Conservation (phyloP, 2,113 vertebrate genomes). For the Turdus rufiventris region DNA sequence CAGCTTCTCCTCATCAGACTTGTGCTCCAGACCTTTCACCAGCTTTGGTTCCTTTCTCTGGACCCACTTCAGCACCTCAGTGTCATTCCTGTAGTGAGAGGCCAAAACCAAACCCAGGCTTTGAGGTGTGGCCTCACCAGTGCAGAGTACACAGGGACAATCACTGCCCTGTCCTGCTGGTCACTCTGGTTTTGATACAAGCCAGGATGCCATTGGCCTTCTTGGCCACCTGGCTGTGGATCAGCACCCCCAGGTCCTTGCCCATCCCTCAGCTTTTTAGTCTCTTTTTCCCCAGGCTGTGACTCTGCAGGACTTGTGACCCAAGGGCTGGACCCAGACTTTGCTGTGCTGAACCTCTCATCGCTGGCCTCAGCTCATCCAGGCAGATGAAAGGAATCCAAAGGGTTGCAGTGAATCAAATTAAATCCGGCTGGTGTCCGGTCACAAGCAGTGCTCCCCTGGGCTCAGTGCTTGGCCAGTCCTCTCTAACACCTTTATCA, state of each 20-base stretch:
- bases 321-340: neutral
- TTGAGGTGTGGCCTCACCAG: neutral
- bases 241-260: neutral
- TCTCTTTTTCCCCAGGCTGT: neutral
- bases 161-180: neutral
- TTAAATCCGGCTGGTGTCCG: neutral
- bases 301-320: neutral
- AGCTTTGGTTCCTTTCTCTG: neutral
- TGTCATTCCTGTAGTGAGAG: neutral
- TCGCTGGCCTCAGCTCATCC: neutral
- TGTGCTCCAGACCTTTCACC: neutral
- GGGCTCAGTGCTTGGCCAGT: neutral
- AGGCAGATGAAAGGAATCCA: neutral
- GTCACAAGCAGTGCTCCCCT: neutral
- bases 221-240: neutral
- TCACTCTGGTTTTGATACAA: neutral
- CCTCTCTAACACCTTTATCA: neutral
- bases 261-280: neutral
- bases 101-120: neutral
- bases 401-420: rapidly evolving
- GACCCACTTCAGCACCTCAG: neutral
- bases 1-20: neutral
- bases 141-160: rapidly evolving
- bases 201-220: neutral
- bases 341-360: neutral